A percentile compares a stretch with the other conserved stretches of the same genome.
Conservation (phyloP, 2,888 invertebrate genomes). For the Hirtodrosophila cameraria region DNA sequence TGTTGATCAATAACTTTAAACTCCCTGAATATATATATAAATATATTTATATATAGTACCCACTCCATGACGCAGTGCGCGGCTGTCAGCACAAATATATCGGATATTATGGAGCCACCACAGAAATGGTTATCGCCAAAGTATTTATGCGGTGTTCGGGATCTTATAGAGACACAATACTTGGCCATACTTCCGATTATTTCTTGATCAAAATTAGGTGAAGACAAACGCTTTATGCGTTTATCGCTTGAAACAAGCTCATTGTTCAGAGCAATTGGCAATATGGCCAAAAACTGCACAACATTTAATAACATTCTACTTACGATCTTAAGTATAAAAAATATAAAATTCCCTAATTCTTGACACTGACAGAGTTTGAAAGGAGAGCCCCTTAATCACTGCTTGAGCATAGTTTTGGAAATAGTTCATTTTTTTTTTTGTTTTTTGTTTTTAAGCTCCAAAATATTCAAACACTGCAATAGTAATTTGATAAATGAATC, state of each 20-base stretch:
- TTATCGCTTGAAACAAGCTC: background rate
- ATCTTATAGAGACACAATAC: conserved; percentile 59
- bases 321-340: background rate
- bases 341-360: background rate
- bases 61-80: conserved; percentile 61
- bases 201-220: conserved; percentile 8
- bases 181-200: conserved; percentile 4
- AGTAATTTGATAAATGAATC: background rate
- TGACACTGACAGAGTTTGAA: background rate
- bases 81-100: conserved; percentile 49
- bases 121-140: conserved; percentile 68
- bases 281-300: background rate
- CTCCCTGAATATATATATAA: background rate
- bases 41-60: conserved; percentile 18
- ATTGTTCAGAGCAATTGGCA: background rate
- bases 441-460: conserved; percentile 17
- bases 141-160: conserved; percentile 42
- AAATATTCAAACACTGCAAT: background rate
- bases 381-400: too few relatives aligned
- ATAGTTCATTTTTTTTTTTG: conserved; percentile 12
- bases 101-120: conserved; percentile 49
- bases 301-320: background rate
- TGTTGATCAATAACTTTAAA: background rate
- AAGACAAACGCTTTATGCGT: conserved; percentile 45
- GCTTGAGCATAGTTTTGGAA: background rate